Evolutionary conservation across 2,797 vertebrate genomes (phyloP).

Genomic region (Anguilla pacifica): DNA sequence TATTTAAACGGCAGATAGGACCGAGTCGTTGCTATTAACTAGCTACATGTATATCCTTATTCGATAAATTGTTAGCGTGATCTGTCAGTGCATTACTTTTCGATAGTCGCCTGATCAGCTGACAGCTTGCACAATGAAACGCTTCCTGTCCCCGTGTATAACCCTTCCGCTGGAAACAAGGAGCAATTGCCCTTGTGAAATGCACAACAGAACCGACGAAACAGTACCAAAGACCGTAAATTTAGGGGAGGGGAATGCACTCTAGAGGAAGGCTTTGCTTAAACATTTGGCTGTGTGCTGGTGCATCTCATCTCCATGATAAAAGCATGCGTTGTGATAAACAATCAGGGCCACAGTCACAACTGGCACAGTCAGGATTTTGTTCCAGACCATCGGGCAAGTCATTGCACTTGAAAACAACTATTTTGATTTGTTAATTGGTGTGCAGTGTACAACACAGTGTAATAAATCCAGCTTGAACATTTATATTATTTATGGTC

Average conservation of each 20-base stretch:
- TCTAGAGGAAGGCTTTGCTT: not conserved
- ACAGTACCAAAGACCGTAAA: no score
- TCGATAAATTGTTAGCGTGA: not conserved
- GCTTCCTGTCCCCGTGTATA: constrained; percentile 32
- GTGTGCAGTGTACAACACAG: not conserved
- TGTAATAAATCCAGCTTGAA: not conserved
- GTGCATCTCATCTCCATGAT: not conserved
- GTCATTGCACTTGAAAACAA: not conserved
- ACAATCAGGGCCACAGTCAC: not conserved
- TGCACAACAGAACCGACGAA: no score
- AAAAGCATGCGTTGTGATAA: not conserved
- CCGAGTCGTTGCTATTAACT: not conserved
- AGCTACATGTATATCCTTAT: not conserved
- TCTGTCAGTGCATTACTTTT: constrained; percentile 10
- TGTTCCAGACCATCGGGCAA: not conserved
- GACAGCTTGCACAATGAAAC: constrained; percentile 41
- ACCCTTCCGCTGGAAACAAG: constrained; percentile 27
- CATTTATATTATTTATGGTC: not conserved
- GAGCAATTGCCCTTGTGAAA: no score
- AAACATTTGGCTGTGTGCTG: not conserved
- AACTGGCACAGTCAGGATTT: not conserved
- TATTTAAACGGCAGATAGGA: not conserved
- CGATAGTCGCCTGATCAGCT: constrained; percentile 56
- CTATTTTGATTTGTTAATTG: not conserved
- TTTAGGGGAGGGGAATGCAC: not conserved